phyloP scores from a whole-genome alignment of 2,888 invertebrate species.

The Monoplex corrugatus region DNA sequence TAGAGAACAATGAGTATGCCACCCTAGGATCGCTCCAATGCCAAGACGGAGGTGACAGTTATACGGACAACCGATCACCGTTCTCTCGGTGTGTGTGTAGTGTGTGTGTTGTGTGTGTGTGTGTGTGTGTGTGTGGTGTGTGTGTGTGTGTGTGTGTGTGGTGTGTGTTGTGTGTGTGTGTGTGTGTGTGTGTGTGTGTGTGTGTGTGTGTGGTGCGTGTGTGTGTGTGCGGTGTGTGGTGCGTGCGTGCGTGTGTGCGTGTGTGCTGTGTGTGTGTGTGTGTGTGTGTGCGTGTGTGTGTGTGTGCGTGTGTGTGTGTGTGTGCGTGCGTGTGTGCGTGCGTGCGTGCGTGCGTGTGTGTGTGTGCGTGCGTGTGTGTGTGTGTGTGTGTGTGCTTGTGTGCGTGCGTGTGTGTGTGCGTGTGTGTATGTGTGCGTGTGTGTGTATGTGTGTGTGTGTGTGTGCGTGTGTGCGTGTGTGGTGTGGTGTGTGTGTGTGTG shows the following conservation, averaged over 20 bases:
- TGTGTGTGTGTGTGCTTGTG: background rate
- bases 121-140: too few relatives aligned
- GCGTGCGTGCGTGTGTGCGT: conserved; percentile 2
- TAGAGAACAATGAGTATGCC: too few relatives aligned
- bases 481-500: too few relatives aligned
- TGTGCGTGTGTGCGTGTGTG: too few relatives aligned
- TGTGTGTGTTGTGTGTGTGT: background rate
- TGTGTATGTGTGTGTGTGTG: background rate
- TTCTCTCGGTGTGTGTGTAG: too few relatives aligned
- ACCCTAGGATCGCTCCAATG: too few relatives aligned
- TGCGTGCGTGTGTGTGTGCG: background rate
- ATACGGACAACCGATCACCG: too few relatives aligned
- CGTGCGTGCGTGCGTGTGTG: background rate
- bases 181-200: background rate
- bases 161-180: background rate
- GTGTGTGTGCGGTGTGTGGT: too few relatives aligned
- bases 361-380: background rate
- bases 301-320: background rate
- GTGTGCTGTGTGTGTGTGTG: conserved; percentile 17
- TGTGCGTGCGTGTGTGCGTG: background rate
- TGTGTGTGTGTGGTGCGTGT: background rate
- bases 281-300: background rate
- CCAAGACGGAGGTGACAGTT: too few relatives aligned
- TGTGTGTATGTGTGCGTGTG: background rate
- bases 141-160: background rate